Base-by-base conservation (phyloP, 2,888 invertebrate genomes). In the Polyommatus icarus region DNA sequence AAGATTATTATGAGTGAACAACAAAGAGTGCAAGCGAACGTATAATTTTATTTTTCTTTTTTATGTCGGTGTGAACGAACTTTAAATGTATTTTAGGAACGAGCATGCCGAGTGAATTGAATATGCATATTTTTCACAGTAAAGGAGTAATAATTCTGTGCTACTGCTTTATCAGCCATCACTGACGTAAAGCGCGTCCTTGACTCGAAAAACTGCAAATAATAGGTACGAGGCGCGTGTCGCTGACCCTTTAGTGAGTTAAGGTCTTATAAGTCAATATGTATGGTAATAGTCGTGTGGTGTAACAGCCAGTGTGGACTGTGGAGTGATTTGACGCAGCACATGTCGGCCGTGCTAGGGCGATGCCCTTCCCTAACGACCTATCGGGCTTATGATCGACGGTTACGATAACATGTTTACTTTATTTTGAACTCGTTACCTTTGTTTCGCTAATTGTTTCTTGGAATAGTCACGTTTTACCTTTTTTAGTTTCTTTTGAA, bases 121-220 rank as follows among this genome's bases (percentile, higher is more conserved):
- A 46, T 73, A 20, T 73, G 46, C 24, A 46, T 73, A 20, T 73
- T 73, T 46, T 73, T 73, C 73, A 73, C 73, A 73, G 40, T 73
- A 73, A 73, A 73, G 20, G 46, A 73, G 12, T 73, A n/a, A 40
- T 46, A 73, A 73, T 73, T 73, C 32, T 77, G 77, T 78, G 78
- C 78, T 79, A 79, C 79, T 77, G 77, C 50, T 78, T 78, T 86
- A 87, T 87, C 86, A 87, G 84, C 54, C 73, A 85, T 84, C 80
- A 82, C 83, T 92, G 92, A 92, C 92, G 92, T 89, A 91, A 92
- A 88, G 85, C 76, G 82, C 85, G 92, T 91, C 92, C 93, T 93
- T 93, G 92, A 84, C 87, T 86, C 87, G 87, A 89, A 88, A 90
- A 89, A 91, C 89, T 91, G 90, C 91, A 89, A 88, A 89, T 91